Percentiles rank a stretch among this genome's conserved stretches.
phyloP scores from a whole-genome alignment of 1,140 invertebrate species.

The Drosophila sucinea region DNA sequence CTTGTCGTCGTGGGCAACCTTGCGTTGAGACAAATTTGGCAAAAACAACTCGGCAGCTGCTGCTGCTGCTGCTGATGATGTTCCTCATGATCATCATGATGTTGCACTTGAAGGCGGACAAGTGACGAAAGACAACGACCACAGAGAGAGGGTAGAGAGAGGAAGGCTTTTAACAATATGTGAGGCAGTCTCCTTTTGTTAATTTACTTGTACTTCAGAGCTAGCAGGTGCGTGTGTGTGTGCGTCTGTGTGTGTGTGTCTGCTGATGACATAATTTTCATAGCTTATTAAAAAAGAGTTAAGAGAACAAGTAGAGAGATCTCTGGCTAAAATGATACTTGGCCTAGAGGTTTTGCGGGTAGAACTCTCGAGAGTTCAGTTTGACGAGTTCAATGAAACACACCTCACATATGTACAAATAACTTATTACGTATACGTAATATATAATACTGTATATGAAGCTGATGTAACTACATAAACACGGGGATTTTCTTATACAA shows the following conservation, averaged over 20 bases:
- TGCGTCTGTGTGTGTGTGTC: not conserved
- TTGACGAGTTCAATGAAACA: constrained; percentile 7
- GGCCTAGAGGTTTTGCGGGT: constrained; percentile 10
- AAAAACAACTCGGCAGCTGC: constrained; percentile 60
- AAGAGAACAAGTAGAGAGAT: constrained; percentile 45
- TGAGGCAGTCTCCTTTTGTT: constrained; percentile 13
- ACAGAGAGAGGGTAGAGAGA: constrained; percentile 22
- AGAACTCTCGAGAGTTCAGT: constrained; percentile 6
- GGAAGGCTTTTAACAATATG: not conserved
- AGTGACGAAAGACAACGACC: constrained; percentile 45
- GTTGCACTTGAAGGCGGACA: constrained; percentile 67
- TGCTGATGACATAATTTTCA: constrained; percentile 58
- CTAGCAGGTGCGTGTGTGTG: constrained; percentile 6
- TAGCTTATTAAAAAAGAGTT: constrained; percentile 59
- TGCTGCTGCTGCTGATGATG: not conserved
- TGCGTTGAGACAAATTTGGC: constrained; percentile 74
- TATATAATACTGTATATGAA: not conserved
- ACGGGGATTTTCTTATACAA: too few species aligned
- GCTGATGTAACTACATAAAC: too few species aligned
- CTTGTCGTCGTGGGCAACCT: constrained; percentile 52
- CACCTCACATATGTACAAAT: not conserved
- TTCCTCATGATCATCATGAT: not conserved
- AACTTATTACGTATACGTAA: not conserved
- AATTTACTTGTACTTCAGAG: constrained; percentile 13
- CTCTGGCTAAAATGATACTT: constrained; percentile 13